Percentiles rank a stretch among this genome's conserved stretches.
Conservation (phyloP, 2,797 vertebrate genomes). For the Pipistrellus kuhlii region DNA sequence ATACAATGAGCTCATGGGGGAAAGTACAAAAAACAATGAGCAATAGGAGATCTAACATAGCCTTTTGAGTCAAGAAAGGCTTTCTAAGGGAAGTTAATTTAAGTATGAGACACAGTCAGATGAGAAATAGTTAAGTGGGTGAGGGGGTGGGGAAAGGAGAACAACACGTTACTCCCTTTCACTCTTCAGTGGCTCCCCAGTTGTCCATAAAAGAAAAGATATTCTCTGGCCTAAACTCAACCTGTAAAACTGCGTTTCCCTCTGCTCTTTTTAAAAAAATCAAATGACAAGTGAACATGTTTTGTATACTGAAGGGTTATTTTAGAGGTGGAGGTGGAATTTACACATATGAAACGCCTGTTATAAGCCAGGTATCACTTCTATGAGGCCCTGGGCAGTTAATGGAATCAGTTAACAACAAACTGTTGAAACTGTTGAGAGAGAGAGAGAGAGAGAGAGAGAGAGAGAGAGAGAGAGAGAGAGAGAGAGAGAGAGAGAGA, state of each 20-base stretch:
- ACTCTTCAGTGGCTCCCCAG: not conserved
- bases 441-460: not conserved
- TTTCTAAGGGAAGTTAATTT: not conserved
- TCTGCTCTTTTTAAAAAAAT: constrained; percentile 1
- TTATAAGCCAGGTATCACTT: not conserved
- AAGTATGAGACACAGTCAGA: not conserved
- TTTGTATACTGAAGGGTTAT: not conserved
- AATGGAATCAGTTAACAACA: not conserved
- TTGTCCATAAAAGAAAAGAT: not conserved
- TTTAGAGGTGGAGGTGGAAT: not conserved
- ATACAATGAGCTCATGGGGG: not conserved
- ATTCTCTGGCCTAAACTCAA: not conserved
- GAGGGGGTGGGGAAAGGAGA: not conserved
- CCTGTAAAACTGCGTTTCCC: not conserved
- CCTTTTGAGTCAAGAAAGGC: not conserved
- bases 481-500: not conserved
- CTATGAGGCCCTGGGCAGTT: not conserved
- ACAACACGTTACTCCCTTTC: not conserved
- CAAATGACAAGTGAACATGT: not conserved
- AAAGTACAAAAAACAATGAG: not conserved
- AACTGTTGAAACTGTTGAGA: not conserved
- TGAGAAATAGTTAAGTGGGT: not conserved
- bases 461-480: not conserved
- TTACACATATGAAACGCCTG: not conserved
- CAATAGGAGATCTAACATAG: not conserved